These are phyloP conservation scores for Drosophila emarginata DNA, from an alignment of 2,888 invertebrate genomes.

Conservation along the genomic window DNA sequence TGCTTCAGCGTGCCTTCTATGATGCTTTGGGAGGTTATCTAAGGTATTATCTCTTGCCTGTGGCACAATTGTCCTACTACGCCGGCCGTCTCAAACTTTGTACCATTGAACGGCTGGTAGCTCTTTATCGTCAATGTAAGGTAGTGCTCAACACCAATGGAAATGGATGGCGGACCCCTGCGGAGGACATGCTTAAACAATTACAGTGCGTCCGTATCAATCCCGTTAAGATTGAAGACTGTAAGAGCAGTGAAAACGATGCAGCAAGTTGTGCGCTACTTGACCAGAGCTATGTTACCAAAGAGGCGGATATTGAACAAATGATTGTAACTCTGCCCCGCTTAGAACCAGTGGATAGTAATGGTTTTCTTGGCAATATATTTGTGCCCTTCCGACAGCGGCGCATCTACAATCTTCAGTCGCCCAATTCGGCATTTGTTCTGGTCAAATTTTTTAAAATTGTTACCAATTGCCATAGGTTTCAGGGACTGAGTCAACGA, in stretches of 20 bases:
- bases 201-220: slow-evolving; percentile 26
- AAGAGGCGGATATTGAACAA: slow-evolving; percentile 59
- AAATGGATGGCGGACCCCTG: slow-evolving; percentile 79
- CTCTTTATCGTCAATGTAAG: slow-evolving; percentile 74
- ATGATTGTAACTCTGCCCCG: slow-evolving; percentile 80
- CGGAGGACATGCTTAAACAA: slow-evolving; percentile 56
- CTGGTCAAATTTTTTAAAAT: slow-evolving; percentile 78
- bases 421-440: slow-evolving; percentile 70
- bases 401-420: slow-evolving; percentile 77
- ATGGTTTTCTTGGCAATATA: slow-evolving; percentile 74
- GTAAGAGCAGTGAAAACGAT: slow-evolving; percentile 33
- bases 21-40: slow-evolving; percentile 81
- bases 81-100: slow-evolving; percentile 74
- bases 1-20: slow-evolving; percentile 76
- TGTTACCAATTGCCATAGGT: slow-evolving; percentile 77
- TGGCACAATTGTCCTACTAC: slow-evolving; percentile 80
- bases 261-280: slow-evolving; percentile 73
- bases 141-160: slow-evolving; percentile 80
- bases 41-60: slow-evolving; percentile 76
- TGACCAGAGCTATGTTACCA: slow-evolving; percentile 56
- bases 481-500: slow-evolving; percentile 67
- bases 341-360: slow-evolving; percentile 67
- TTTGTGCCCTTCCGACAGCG: slow-evolving; percentile 79
- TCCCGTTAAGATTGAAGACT: slow-evolving; percentile 19
- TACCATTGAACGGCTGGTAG: slow-evolving; percentile 67